Base-by-base conservation (phyloP, 92 coral and sea anemone species). In the Epizoanthus illoricatus region DNA sequence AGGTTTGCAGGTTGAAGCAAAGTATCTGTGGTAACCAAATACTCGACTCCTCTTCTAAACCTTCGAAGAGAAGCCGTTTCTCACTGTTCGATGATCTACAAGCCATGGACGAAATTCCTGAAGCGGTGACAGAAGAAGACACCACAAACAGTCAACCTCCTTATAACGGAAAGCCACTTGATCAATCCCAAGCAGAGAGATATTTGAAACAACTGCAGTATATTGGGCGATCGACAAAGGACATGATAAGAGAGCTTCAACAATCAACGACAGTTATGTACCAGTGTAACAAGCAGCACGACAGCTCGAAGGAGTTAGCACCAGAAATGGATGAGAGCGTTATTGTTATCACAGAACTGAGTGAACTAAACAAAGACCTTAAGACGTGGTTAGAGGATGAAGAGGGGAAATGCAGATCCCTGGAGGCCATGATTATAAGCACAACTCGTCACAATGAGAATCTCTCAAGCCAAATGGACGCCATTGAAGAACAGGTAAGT, bases 381-480 rank as follows among this genome's bases (percentile, higher is more conserved):
- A 78, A 78, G 59, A 57, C 42, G 42, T 78, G 82, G 82, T 45
- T 78, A 42, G 82, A 78, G 71, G 82, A 78, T 15, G 71, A 78
- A 61, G 82, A 78, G 54, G 71, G 64, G 61, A 63, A 40, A 78
- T 63, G 82, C 20, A 78, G 82, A 62, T 78, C 82, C 0, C 59
- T 78, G 2, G 82, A 78, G 28, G 82, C 82, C 18, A 63, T 78
- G 82, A 63, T 78, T 63, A 63, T 63, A 57, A 78, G 82, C 61
- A 78, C 82, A 18, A 78, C 82, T 41, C 82, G 82, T 42, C 82
- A 78, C 28, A 78, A 78, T 3, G 72, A 78, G 47, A 78, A 63
- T 42, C 67, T 78, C 9, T 43, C 82, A 16, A 78, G 58, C 21
- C 72, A 63, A 20, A 28, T 78, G 59, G 82, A 78, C 19, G 19